Percentiles rank a stretch among this genome's conserved stretches.
These are phyloP conservation scores for Hirtodrosophila confusa DNA, from an alignment of 2,888 invertebrate species.

Conservation along the genomic window DNA sequence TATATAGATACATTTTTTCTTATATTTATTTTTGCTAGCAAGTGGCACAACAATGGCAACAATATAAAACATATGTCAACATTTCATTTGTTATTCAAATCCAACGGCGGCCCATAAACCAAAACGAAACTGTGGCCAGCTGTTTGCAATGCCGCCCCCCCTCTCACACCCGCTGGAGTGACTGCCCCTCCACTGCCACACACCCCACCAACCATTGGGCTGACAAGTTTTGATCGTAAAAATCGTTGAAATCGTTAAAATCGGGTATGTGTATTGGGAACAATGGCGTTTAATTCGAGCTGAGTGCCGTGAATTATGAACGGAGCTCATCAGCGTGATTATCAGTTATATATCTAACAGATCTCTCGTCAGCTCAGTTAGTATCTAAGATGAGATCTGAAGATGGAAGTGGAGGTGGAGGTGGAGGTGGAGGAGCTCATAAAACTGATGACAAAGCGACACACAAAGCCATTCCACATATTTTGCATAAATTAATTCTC, in stretches of 20 bases:
- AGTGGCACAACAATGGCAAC: slow-evolving; percentile 59
- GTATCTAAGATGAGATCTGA: slow-evolving; percentile 12
- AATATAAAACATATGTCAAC: slow-evolving; percentile 81
- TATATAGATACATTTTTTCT: background rate
- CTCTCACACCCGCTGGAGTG: too few species aligned
- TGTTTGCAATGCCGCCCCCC: slow-evolving; percentile 34
- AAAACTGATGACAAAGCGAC: slow-evolving; percentile 48
- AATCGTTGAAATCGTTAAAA: slow-evolving; percentile 28
- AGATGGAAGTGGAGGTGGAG: background rate
- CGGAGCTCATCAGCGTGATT: slow-evolving; percentile 59
- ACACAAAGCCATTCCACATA: slow-evolving; percentile 49
- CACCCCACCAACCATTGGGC: background rate
- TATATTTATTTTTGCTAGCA: slow-evolving; percentile 14
- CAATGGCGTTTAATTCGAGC: slow-evolving; percentile 73
- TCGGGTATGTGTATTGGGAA: slow-evolving; percentile 40
- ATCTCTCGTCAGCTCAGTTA: slow-evolving; percentile 32
- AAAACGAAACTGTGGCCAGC: slow-evolving; percentile 53
- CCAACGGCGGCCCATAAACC: slow-evolving; percentile 57
- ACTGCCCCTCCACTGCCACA: background rate
- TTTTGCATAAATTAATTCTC: slow-evolving; percentile 68
- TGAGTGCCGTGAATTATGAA: slow-evolving; percentile 67
- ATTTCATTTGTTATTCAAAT: slow-evolving; percentile 82
- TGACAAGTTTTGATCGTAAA: slow-evolving; percentile 54
- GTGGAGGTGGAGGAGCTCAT: slow-evolving; percentile 20
- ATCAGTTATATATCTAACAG: slow-evolving; percentile 21